Conservation (phyloP, 1,140 invertebrate genomes). For the Aradophagus sp. region DNA sequence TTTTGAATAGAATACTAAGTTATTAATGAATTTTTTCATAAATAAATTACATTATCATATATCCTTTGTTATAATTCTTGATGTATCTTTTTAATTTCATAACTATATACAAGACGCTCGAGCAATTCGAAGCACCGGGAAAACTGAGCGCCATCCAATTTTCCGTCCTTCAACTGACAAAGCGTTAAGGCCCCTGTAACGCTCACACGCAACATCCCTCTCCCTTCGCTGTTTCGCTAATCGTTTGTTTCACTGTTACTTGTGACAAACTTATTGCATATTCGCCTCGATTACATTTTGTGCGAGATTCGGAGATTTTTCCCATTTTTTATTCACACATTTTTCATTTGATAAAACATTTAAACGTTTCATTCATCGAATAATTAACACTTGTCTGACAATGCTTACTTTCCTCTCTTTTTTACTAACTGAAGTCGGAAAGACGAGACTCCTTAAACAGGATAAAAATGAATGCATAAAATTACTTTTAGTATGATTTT, state of each 20-base stretch:
- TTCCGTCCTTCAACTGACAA: conserved; percentile 51
- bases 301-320: too few species aligned
- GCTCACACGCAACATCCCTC: conserved; percentile 30
- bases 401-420: too few species aligned
- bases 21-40: conserved; percentile 54
- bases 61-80: conserved; percentile 56
- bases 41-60: conserved; percentile 60
- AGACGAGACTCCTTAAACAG: too few species aligned
- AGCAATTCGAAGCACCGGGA: conserved; percentile 52
- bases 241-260: neutral
- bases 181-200: conserved; percentile 64
- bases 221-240: too few species aligned
- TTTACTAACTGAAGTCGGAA: too few species aligned
- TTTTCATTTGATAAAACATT: too few species aligned
- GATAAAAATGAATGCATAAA: too few species aligned
- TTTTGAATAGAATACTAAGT: conserved; percentile 44
- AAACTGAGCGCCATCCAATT: conserved; percentile 43
- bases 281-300: too few species aligned
- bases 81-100: conserved; percentile 38
- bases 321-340: too few species aligned
- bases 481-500: too few species aligned
- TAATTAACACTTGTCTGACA: too few species aligned
- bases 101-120: conserved; percentile 52
- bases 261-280: neutral
- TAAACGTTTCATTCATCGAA: too few species aligned